Conservation (phyloP, 2,888 invertebrate species). For the Chloromyia formosa region DNA sequence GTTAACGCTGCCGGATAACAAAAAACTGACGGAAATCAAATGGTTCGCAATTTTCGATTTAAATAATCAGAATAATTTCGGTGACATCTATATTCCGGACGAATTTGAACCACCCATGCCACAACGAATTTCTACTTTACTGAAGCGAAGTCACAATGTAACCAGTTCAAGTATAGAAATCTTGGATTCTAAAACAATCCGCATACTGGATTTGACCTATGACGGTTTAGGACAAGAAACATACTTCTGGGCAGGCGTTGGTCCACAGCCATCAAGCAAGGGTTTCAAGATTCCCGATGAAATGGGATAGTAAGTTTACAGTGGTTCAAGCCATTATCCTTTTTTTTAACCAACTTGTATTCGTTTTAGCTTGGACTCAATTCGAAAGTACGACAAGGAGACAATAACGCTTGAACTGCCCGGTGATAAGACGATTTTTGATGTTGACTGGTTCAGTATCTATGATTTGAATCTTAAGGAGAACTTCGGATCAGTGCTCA, state of each 20-base stretch:
- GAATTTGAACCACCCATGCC: conserved; percentile 87
- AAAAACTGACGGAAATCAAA: conserved; percentile 85
- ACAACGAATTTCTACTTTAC: conserved; percentile 68
- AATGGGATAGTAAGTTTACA: conserved; percentile 85
- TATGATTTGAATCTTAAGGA: conserved; percentile 76
- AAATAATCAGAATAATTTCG: conserved; percentile 85
- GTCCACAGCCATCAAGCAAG: conserved; percentile 84
- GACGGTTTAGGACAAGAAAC: conserved; percentile 80
- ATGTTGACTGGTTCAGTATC: conserved; percentile 85
- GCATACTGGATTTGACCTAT: conserved; percentile 79
- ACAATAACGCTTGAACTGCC: conserved; percentile 80
- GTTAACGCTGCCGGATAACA: conserved; percentile 81
- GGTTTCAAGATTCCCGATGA: conserved; percentile 89
- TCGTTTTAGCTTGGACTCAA: conserved; percentile 75
- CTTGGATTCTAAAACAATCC: conserved; percentile 82
- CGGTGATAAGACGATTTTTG: conserved; percentile 82
- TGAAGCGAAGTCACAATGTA: conserved; percentile 72
- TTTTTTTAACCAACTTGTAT: not conserved
- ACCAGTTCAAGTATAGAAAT: conserved; percentile 78
- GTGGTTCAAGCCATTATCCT: not conserved
- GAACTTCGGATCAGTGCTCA: conserved; percentile 77
- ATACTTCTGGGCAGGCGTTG: conserved; percentile 89
- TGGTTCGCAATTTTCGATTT: conserved; percentile 93
- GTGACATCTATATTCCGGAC: conserved; percentile 89
- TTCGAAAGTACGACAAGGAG: conserved; percentile 76